Evolutionary conservation across 2,113 vertebrate species (phyloP).

Genomic region (Hemichromis elongatus): DNA sequence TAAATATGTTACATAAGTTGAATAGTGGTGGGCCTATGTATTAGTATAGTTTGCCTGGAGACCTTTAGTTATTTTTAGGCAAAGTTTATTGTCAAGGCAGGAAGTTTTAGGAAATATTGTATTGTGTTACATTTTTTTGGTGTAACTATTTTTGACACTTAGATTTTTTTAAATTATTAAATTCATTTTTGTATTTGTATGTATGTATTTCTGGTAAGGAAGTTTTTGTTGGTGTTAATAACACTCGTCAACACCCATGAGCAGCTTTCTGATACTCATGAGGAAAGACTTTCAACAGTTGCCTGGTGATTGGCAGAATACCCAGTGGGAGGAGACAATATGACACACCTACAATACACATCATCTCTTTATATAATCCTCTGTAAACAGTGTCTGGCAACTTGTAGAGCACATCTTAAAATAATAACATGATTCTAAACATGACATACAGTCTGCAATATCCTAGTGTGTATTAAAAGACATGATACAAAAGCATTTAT

Average conservation of each 20-base stretch:
- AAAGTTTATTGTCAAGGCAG: slow-evolving; percentile 8
- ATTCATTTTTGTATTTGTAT: not conserved
- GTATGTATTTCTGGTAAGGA: not conserved
- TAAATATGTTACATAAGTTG: too few species aligned
- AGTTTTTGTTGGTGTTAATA: not conserved
- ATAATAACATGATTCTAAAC: slow-evolving; percentile 23
- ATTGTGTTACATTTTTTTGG: not conserved
- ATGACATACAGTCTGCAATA: not conserved
- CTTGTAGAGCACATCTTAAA: slow-evolving; percentile 15
- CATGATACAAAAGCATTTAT: not conserved
- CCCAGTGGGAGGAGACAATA: not conserved
- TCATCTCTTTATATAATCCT: slow-evolving; percentile 23
- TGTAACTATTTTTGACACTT: not conserved
- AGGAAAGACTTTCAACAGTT: slow-evolving; percentile 9
- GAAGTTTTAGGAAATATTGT: not conserved
- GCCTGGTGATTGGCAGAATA: not conserved
- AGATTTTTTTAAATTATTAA: not conserved
- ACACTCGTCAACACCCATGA: not conserved
- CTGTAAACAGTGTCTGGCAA: not conserved
- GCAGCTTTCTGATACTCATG: slow-evolving; percentile 17
- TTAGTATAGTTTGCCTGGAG: not conserved
- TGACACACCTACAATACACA: not conserved
- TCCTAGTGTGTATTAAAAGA: not conserved
- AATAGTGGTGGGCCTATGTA: not conserved
- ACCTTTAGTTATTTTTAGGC: slow-evolving; percentile 42